Percentiles rank a stretch among this genome's conserved stretches.
phyloP scores from a whole-genome alignment of 2,113 vertebrate species.

The Dolichotis patagonum region DNA sequence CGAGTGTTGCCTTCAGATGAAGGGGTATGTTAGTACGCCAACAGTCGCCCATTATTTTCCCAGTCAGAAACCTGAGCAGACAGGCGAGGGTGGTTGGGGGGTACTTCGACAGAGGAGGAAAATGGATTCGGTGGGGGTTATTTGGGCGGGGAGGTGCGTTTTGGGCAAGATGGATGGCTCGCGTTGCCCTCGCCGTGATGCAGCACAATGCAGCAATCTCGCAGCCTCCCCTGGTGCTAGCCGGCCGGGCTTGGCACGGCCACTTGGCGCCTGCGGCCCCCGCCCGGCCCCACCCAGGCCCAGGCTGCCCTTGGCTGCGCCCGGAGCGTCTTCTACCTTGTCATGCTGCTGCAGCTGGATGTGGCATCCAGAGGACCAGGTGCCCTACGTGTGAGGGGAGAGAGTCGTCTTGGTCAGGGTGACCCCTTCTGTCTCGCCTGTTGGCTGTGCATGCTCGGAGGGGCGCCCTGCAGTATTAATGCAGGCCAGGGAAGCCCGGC shows the following conservation, averaged over 20 bases:
- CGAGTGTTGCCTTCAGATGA: constrained; percentile 21
- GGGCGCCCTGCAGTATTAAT: constrained; percentile 70
- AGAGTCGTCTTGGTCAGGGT: background rate
- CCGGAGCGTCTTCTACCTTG: background rate
- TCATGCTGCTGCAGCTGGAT: constrained; percentile 9
- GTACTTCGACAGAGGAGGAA: background rate
- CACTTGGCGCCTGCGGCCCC: constrained; percentile 68
- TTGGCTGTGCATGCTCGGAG: background rate
- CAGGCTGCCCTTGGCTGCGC: constrained; percentile 48
- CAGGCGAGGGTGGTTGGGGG: background rate
- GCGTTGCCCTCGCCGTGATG: constrained; percentile 77
- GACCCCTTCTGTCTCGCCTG: background rate
- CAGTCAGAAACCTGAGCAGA: background rate
- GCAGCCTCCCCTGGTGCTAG: constrained; percentile 54
- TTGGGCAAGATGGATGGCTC: constrained; percentile 76
- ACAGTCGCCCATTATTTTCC: constrained; percentile 5
- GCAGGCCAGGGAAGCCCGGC: constrained; percentile 74
- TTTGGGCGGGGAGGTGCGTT: constrained; percentile 55
- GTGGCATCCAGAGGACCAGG: background rate
- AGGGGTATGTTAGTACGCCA: background rate
- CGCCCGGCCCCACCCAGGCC: constrained; percentile 81
- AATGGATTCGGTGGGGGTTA: background rate
- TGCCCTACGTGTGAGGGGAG: background rate
- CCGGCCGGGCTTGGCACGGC: constrained; percentile 75
- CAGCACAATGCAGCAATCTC: constrained; percentile 83